Evolutionary conservation across 64 coral and sea anemone species (phyloP).

Genomic region (Astreopora myriophthalma): DNA sequence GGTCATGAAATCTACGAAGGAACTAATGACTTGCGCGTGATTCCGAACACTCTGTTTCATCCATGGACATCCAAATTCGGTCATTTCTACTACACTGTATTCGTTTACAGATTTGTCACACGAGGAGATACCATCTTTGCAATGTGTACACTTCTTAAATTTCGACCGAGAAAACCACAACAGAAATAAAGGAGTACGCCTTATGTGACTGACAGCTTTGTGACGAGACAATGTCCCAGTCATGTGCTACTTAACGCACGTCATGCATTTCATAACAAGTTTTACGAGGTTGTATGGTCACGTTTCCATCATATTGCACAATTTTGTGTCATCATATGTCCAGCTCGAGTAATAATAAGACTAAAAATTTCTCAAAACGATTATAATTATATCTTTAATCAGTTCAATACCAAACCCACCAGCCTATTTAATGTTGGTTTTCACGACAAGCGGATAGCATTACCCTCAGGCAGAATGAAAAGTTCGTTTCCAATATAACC

Average conservation of each 20-base stretch:
- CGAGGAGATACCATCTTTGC: background rate
- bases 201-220: background rate
- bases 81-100: background rate
- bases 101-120: background rate
- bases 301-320: background rate
- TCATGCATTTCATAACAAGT: background rate
- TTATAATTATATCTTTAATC: too few relatives aligned
- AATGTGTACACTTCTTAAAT: background rate
- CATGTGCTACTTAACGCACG: background rate
- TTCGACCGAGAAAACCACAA: background rate
- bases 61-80: constrained; percentile 24
- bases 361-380: too few relatives aligned
- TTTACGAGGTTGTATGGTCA: background rate
- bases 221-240: background rate
- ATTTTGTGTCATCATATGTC: background rate
- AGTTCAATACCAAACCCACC: too few relatives aligned
- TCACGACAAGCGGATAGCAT: too few relatives aligned
- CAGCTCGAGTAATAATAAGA: too few relatives aligned
- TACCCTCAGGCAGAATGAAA: too few relatives aligned
- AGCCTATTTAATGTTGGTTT: too few relatives aligned
- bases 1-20: constrained; percentile 15
- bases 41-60: background rate
- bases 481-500: too few relatives aligned
- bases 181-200: background rate
- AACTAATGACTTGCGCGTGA: constrained; percentile 96